Base-by-base conservation (phyloP, 30 jellyfish, hydroid and myxozoan species). In the Euphysa ruthae region DNA sequence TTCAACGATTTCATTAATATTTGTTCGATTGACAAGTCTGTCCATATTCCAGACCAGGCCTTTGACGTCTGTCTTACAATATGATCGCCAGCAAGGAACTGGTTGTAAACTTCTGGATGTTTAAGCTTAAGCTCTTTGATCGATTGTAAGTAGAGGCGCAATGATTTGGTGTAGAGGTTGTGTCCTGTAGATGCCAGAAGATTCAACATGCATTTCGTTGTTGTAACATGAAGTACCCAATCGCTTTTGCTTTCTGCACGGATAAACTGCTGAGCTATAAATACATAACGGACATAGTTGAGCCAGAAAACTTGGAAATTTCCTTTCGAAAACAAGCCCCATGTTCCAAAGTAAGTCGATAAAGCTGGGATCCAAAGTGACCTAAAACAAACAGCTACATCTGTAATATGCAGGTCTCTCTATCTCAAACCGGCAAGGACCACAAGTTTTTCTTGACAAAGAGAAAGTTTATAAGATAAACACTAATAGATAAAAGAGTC, bases 241-340 rank as follows among this genome's bases (percentile, higher is more conserved):
- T 58, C 20, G 20, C 26, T 58, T 18, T 62, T 58, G 10, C 72
- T 58, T 58, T 58, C 72, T 6, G 72, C 72, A 5, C 72, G 63
- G 20, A 58, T 58, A 26, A 58, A 58, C 7, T 58, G 66, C 27
- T 58, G 72, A 5, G 27, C 64, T 7, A 58, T 26, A 38, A 38
- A 38, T 38, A 58, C 20, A 58, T 58, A 58, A 10, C 20, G 66
- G 27, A 58, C 64, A 26, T 58, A 58, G 26, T 26, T 26, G 5
- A 26, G 26, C 72, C 64, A 58, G 10, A 58, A 51, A 8, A 38
- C 12, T 38, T 8, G 52, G n/a, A 38, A n/a, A n/a, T n/a, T n/a
- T n/a, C n/a, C n/a, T n/a, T n/a, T n/a, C n/a, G n/a, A n/a, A n/a
- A n/a, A n/a, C n/a, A n/a, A n/a, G n/a, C n/a, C n/a, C n/a, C n/a